phyloP scores from a whole-genome alignment of 2,888 invertebrate genomes.

The Nymphalis urticae region DNA sequence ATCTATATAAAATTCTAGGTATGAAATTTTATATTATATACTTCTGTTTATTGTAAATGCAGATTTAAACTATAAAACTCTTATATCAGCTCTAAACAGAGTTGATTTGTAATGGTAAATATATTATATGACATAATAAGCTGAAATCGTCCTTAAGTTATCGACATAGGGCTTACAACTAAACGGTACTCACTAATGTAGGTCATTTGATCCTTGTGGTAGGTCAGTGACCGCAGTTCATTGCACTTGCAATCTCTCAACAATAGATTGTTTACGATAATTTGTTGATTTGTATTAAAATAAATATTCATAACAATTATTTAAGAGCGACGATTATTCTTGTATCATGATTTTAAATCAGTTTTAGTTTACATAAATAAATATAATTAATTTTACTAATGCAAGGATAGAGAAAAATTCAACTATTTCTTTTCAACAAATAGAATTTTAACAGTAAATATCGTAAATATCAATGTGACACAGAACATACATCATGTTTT shows the following conservation, averaged over 20 bases:
- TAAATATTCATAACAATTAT: slow-evolving; percentile 17
- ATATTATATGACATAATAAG: background rate
- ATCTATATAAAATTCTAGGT: too few species aligned
- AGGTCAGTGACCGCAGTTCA: slow-evolving; percentile 58
- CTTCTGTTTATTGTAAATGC: too few species aligned
- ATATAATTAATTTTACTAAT: too few species aligned
- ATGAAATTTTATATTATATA: too few species aligned
- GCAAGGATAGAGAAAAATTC: too few species aligned
- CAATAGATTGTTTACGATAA: slow-evolving; percentile 41
- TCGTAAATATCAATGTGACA: too few species aligned
- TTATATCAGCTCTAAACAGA: slow-evolving; percentile 2
- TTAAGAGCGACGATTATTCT: too few species aligned
- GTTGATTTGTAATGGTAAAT: slow-evolving; percentile 3
- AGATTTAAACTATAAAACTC: slow-evolving; percentile 2
- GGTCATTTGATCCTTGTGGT: slow-evolving; percentile 57
- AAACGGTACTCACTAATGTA: slow-evolving; percentile 31
- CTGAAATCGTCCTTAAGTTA: background rate
- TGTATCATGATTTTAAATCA: background rate
- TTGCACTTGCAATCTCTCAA: slow-evolving; percentile 49
- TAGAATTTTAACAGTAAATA: too few species aligned
- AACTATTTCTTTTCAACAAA: too few species aligned
- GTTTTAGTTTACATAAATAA: too few species aligned
- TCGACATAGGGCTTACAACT: background rate
- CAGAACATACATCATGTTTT: too few species aligned
- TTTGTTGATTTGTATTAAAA: slow-evolving; percentile 31